Evolutionary conservation across 2,888 invertebrate genomes (phyloP).

Genomic region (Rapana venosa): DNA sequence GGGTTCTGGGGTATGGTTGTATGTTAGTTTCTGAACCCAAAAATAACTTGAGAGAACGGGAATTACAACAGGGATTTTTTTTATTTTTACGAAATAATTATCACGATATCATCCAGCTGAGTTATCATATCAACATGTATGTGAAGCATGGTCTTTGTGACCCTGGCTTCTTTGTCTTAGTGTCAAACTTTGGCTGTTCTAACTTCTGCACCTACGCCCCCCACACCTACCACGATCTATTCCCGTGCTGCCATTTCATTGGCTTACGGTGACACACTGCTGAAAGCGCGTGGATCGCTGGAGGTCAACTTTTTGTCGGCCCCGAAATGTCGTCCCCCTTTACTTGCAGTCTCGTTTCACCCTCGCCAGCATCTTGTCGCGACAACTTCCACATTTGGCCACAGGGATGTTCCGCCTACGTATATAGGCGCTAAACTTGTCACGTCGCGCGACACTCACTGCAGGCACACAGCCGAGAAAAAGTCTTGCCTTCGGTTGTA

Average conservation of each 20-base stretch:
- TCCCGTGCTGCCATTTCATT: slow-evolving; percentile 45
- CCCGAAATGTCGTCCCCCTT: slow-evolving; percentile 42
- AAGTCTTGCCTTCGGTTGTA: too few relatives aligned
- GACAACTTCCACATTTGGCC: slow-evolving; percentile 35
- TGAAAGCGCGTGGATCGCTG: slow-evolving; percentile 38
- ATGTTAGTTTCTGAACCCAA: too few relatives aligned
- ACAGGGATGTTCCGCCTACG: slow-evolving; percentile 27
- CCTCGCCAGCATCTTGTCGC: background rate
- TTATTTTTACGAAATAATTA: too few relatives aligned
- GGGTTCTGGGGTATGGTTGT: too few relatives aligned
- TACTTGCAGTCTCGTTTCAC: background rate
- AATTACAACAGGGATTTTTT: too few relatives aligned
- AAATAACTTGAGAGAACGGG: too few relatives aligned
- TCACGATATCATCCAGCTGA: too few relatives aligned
- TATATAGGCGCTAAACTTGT: slow-evolving; percentile 40
- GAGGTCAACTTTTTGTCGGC: slow-evolving; percentile 46
- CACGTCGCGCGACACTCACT: slow-evolving; percentile 28
- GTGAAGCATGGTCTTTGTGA: too few relatives aligned
- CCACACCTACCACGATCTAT: slow-evolving; percentile 28
- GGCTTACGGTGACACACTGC: slow-evolving; percentile 51
- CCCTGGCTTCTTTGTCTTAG: too few relatives aligned
- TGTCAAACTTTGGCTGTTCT: background rate
- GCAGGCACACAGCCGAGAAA: too few relatives aligned
- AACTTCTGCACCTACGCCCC: slow-evolving; percentile 3
- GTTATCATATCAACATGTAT: too few relatives aligned